Conservation (phyloP, 2,113 vertebrate species). For the Triplophysa rosa region DNA sequence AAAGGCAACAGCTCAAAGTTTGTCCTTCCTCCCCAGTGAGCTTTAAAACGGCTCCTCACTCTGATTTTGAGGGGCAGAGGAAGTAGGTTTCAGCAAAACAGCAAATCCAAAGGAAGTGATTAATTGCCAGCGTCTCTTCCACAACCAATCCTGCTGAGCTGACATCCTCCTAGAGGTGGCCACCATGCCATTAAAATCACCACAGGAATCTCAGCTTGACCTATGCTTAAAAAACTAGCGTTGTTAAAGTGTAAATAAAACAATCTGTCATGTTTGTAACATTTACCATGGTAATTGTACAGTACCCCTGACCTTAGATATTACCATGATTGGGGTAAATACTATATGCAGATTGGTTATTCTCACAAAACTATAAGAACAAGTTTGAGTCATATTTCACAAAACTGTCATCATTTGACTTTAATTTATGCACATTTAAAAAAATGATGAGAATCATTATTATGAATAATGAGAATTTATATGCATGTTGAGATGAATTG, state of each 20-base stretch:
- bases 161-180: conserved; percentile 37
- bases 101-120: conserved; percentile 49
- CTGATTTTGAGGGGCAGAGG: conserved; percentile 36
- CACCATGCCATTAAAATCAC: conserved; percentile 37
- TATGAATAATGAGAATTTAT: too few relatives aligned
- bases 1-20: conserved; percentile 32
- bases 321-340: too few relatives aligned
- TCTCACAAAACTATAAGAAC: neutral
- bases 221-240: conserved; percentile 28
- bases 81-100: conserved; percentile 43
- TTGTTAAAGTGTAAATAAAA: neutral
- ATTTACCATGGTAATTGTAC: too few relatives aligned
- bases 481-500: too few relatives aligned
- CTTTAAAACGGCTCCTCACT: conserved; percentile 39
- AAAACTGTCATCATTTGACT: too few relatives aligned
- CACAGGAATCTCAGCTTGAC: conserved; percentile 26
- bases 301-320: too few relatives aligned
- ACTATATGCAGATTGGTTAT: neutral
- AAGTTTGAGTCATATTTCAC: neutral
- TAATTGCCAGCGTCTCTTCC: conserved; percentile 43
- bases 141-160: conserved; percentile 40
- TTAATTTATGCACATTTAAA: neutral
- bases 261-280: neutral
- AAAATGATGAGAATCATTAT: too few relatives aligned
- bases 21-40: conserved; percentile 32